Evolutionary conservation across 1,140 invertebrate species (phyloP), one percentile per base, ranked within the genome.

Genomic region (Eubasilissa regina): DNA sequence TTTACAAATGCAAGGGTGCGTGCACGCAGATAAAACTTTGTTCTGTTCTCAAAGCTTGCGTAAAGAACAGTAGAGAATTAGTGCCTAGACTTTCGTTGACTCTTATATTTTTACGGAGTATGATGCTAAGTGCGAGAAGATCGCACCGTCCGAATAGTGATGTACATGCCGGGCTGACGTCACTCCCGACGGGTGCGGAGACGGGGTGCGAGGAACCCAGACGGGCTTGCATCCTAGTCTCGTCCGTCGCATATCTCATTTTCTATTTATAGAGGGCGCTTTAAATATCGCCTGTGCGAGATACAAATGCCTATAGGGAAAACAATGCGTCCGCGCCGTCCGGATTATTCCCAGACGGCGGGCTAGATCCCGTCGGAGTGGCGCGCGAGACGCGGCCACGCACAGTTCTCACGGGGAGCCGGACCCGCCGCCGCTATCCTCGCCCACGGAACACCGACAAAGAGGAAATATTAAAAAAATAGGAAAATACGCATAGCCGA

Each of bases 181-280:
- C 19, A 8, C 19, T 13, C 25, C 25, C 35, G 43, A 9, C 11
- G 43, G 64, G 15, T n/a, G 35, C 0, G 60, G 47, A 19, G 17
- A 17, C 12, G 4, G 19, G 44, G 66, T 4, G 45, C 3, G 44
- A 47, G 64, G 44, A 70, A 25, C 19, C 66, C 66, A 70, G 66
- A 70, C 66, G 47, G 44, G 15, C 47, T 48, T 70, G 66, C 66
- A 70, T 70, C 64, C n/a, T 45, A 47, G 64, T 68, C 43, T 68
- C 74, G 13, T 4, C 74, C 74, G 64, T 45, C 60, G 56, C 58
- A 64, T 53, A 64, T 77, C 62, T 77, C 47, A 15, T 6, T 35
- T 15, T 62, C 77, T 78, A 78, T 73, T 78, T 78, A 48, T 78
- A 78, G 77, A 55, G 55, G 53, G 53, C 55, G 68, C 45, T 74